Evolutionary conservation across 2,888 invertebrate genomes (phyloP).

Genomic region (Stenchaetothrips biformis): DNA sequence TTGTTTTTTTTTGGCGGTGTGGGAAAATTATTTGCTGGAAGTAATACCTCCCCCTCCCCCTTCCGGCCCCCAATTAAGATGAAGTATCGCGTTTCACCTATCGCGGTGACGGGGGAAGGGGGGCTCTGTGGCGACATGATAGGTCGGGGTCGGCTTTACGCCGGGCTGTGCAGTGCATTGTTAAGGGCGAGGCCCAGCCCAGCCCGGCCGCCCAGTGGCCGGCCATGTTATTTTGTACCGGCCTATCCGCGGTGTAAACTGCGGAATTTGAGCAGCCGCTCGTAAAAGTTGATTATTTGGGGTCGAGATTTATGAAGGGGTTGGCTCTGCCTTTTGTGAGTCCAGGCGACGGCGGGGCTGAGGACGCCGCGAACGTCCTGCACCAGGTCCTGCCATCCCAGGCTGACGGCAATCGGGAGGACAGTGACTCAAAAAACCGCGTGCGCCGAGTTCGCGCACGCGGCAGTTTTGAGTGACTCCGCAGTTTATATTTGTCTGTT

Average conservation of each 20-base stretch:
- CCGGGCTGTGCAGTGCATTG: not conserved
- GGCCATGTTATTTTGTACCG: not conserved
- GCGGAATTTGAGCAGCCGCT: not conserved
- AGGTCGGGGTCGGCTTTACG: not conserved
- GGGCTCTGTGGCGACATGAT: not conserved
- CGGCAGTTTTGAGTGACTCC: too few relatives aligned
- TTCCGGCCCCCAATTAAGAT: not conserved
- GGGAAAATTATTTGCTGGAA: too few relatives aligned
- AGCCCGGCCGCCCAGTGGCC: not conserved
- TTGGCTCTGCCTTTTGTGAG: not conserved
- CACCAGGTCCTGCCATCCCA: not conserved
- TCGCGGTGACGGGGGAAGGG: not conserved
- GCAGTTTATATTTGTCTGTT: too few relatives aligned
- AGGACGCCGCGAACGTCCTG: not conserved
- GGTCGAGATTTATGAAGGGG: conserved; percentile 10
- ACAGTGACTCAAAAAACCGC: too few relatives aligned
- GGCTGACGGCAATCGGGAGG: not conserved
- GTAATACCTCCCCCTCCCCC: too few relatives aligned
- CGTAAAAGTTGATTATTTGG: conserved; percentile 4
- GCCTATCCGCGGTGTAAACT: not conserved
- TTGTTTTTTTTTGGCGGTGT: too few relatives aligned
- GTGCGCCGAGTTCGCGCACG: too few relatives aligned
- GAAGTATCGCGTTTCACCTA: not conserved
- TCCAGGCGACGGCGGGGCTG: not conserved
- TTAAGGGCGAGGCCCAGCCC: not conserved